These are phyloP conservation scores for Drosophila peninsularis DNA, from an alignment of 2,888 invertebrate species.

Conservation along the genomic window DNA sequence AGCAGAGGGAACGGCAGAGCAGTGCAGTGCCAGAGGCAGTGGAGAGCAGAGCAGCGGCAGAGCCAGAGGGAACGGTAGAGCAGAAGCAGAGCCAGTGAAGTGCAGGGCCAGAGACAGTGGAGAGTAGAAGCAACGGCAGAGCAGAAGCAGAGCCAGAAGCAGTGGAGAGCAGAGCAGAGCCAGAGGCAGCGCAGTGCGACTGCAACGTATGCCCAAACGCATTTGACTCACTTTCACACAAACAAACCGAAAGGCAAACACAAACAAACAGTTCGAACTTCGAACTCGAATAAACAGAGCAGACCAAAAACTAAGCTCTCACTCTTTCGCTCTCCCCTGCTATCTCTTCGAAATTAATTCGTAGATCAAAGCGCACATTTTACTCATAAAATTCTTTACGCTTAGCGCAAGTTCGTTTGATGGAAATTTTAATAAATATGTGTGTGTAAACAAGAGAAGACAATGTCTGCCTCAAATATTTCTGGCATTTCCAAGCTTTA, in stretches of 20 bases:
- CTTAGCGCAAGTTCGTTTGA: constrained; percentile 21
- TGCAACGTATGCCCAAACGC: constrained; percentile 48
- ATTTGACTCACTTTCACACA: constrained; percentile 73
- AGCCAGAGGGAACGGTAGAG: no score
- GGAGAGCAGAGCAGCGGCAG: neutral
- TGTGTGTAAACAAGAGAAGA: constrained; percentile 11
- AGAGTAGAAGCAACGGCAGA: no score
- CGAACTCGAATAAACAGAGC: constrained; percentile 41
- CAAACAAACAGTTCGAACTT: constrained; percentile 42
- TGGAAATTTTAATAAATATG: constrained; percentile 12
- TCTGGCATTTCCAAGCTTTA: constrained; percentile 5
- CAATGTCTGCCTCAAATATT: neutral
- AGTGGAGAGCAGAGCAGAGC: constrained; percentile 1
- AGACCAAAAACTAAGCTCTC: constrained; percentile 11
- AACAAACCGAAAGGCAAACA: constrained; percentile 62
- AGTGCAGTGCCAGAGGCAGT: constrained; percentile 1
- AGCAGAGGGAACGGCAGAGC: constrained; percentile 6
- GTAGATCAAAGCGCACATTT: constrained; percentile 44
- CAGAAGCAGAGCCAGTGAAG: no score
- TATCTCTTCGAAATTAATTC: constrained; percentile 20
- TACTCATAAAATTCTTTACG: constrained; percentile 8
- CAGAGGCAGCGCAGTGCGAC: constrained; percentile 14
- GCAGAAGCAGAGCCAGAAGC: no score
- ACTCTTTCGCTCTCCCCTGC: constrained; percentile 1
- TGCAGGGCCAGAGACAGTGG: no score